These are phyloP conservation scores for Neolamprologus tretocephalus DNA, from an alignment of 2,113 vertebrate species.

Conservation along the genomic window DNA sequence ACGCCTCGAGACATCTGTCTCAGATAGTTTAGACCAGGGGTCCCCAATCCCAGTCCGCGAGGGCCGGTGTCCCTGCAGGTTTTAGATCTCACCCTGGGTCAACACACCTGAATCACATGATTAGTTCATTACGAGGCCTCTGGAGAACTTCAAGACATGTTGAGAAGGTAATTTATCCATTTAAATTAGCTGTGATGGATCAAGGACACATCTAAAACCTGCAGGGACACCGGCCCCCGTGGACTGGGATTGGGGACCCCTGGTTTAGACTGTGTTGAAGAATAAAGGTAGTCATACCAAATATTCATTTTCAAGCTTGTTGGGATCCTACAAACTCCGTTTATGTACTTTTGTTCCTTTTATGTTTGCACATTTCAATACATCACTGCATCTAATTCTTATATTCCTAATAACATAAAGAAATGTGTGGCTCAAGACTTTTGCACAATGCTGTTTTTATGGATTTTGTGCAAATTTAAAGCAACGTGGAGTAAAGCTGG, in stretches of 20 bases:
- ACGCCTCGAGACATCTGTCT: no score
- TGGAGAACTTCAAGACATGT: no score
- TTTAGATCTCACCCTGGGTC: no score
- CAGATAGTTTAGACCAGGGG: no score
- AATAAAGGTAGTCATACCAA: neutral
- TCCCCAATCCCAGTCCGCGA: no score
- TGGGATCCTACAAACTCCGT: neutral
- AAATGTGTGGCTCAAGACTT: neutral
- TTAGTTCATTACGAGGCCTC: no score
- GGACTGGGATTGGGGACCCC: no score
- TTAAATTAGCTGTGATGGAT: no score
- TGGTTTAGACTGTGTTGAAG: neutral
- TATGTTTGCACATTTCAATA: neutral
- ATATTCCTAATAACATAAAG: neutral
- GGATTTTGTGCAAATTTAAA: neutral
- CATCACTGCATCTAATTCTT: neutral
- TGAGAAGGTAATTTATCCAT: rapidly evolving
- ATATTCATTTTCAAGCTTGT: neutral
- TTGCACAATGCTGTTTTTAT: neutral
- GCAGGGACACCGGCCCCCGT: no score
- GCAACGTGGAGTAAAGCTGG: neutral
- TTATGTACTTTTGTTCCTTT: neutral
- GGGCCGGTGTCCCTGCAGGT: no score
- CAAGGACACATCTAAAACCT: no score
- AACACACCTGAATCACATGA: no score